Percentiles rank a stretch among this genome's conserved stretches.
Conservation (phyloP, 2,113 vertebrate genomes). For the Calyptommatus sinebrachiatus region DNA sequence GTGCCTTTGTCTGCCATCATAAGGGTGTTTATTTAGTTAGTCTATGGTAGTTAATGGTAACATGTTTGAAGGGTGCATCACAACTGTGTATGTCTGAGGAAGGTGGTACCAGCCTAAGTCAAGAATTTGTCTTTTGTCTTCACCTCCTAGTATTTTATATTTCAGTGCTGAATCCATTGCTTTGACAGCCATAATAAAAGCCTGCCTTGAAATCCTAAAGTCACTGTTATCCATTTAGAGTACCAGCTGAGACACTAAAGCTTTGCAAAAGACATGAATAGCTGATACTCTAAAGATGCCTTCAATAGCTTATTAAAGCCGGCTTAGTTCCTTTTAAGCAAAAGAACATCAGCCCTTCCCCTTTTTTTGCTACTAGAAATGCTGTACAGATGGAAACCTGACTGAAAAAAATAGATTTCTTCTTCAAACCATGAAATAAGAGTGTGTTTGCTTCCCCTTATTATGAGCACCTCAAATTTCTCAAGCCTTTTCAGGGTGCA, state of each 20-base stretch:
- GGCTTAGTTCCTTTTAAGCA: conserved; percentile 11
- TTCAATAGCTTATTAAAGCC: not conserved
- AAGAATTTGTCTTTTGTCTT: not conserved
- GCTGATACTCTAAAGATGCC: not conserved
- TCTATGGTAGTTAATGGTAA: not conserved
- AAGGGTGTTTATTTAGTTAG: not conserved
- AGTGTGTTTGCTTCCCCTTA: not conserved
- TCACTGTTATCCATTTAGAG: not conserved
- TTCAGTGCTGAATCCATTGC: not conserved
- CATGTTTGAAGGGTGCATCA: not conserved
- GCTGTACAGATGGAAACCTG: not conserved
- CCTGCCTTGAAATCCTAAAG: not conserved
- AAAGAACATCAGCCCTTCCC: not conserved
- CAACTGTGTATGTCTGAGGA: not conserved
- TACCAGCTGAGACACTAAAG: not conserved
- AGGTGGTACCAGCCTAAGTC: not conserved
- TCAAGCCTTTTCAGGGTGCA: not conserved
- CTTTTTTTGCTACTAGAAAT: not conserved
- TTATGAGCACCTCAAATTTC: not conserved
- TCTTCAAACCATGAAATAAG: not conserved
- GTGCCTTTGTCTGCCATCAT: not conserved
- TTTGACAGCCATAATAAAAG: conserved; percentile 10
- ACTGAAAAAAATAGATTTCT: not conserved
- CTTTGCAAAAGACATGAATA: conserved; percentile 8
- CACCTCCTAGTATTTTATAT: not conserved